Evolutionary conservation across 2,888 invertebrate species (phyloP), one percentile per base, ranked within the genome.

Genomic region (Xylocampa areola): DNA sequence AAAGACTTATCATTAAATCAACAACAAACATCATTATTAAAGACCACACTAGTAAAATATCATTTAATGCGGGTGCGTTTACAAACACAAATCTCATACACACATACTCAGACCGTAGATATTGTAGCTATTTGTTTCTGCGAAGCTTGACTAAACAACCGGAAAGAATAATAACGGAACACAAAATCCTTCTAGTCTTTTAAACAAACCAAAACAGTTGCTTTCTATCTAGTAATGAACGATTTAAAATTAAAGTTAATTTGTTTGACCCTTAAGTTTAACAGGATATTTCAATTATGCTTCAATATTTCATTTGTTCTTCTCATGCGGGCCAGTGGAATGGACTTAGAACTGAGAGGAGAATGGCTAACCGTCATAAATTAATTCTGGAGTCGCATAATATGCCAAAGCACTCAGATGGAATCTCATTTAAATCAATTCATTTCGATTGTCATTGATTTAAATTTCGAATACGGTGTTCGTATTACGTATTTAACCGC

Each of bases 231-330:
- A 25, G 16, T 59, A 67, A 68, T 67, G 50, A 63, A 62, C 44
- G 73, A 44, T 67, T 55, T 50, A 66, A 67, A 77, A 80, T 78
- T 60, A 70, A 69, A 68, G 58, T 76, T 76, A 55, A 75, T 78
- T 76, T 52, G 48, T 55, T 44, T 68, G 65, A 64, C 63, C 68
- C 72, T 66, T 57, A 68, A 63, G 30, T 62, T 71, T 48, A 66
- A 68, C 80, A 78, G 82, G 82, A 82, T 76, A 79, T 79, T 81
- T 81, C 82, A 82, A 82, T 82, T 81, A 81, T 41, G 66, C 50
- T 47, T 41, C 67, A 70, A 71, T 79, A 76, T 69, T 76, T 68
- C 67, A 75, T 66, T 66, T 48, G 40, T 65, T 32, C 70, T 60
- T 73, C 68, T 64, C 75, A 82, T 82, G 82, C 82, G 82, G 82